Evolutionary conservation across 2,888 invertebrate genomes (phyloP).

Genomic region (Chymomyza fuscimana): DNA sequence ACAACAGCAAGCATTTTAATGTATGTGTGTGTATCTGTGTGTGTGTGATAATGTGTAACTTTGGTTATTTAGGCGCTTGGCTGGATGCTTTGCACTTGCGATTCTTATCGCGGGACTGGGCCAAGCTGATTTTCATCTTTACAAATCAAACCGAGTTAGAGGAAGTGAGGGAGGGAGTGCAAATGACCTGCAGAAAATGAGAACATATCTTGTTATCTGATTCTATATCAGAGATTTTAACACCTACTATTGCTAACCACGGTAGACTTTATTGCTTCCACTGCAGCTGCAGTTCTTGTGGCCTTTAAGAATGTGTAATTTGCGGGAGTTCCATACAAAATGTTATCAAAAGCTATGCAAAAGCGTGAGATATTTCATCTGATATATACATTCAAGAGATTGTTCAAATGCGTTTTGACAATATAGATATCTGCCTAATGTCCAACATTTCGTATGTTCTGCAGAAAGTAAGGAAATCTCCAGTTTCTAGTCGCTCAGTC

Average conservation of each 20-base stretch:
- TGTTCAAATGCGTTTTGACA: too few species aligned
- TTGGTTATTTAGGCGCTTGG: constrained; percentile 69
- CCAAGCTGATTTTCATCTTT: constrained; percentile 70
- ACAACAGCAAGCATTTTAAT: constrained; percentile 33
- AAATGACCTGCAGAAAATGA: background rate
- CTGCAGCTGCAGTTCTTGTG: too few species aligned
- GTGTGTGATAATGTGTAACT: constrained; percentile 17
- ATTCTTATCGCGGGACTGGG: constrained; percentile 61
- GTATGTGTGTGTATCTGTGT: constrained; percentile 16
- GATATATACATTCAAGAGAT: too few species aligned
- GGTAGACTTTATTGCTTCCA: too few species aligned
- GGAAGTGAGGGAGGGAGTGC: background rate
- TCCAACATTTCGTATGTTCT: background rate
- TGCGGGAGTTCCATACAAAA: too few species aligned
- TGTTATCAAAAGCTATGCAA: too few species aligned
- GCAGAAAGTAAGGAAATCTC: background rate
- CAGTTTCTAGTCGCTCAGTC: background rate
- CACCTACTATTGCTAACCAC: too few species aligned
- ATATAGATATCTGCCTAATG: too few species aligned
- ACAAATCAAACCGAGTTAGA: constrained; percentile 35
- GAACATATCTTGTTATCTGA: too few species aligned
- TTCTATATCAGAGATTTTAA: too few species aligned
- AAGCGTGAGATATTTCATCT: too few species aligned
- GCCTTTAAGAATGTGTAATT: too few species aligned
- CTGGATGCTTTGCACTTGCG: constrained; percentile 71